A percentile compares a stretch with the other conserved stretches of the same genome.
phyloP scores from a whole-genome alignment of 2,113 vertebrate species.

The Salvelinus alpinus region DNA sequence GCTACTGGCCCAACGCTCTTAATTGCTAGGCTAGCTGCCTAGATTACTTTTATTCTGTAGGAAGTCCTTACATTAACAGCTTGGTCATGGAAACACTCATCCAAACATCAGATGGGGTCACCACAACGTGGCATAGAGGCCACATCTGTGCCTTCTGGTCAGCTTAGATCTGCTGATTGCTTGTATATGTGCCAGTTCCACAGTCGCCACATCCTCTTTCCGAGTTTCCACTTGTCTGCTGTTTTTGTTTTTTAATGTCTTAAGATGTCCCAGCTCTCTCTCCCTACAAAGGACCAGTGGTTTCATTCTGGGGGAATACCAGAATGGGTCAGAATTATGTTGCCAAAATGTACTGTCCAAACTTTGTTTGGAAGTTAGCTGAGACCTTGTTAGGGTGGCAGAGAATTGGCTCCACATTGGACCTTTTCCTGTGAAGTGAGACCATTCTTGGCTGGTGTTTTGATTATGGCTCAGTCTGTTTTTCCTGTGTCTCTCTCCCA shows the following conservation, averaged over 20 bases:
- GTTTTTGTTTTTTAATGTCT: conserved; percentile 16
- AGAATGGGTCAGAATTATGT: conserved; percentile 24
- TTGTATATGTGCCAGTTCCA: conserved; percentile 23
- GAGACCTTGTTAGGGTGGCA: conserved; percentile 49
- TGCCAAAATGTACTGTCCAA: conserved; percentile 36
- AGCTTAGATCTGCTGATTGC: conserved; percentile 11
- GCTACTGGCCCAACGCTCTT: too few relatives aligned
- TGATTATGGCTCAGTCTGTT: neutral
- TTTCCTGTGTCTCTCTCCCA: neutral
- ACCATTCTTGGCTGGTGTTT: conserved; percentile 31
- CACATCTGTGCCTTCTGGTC: neutral
- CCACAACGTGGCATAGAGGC: neutral
- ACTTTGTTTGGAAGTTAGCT: conserved; percentile 44
- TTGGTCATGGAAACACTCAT: neutral
- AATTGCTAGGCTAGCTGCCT: neutral
- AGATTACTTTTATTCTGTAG: neutral
- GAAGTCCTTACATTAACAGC: neutral
- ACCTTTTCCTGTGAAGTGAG: conserved; percentile 4
- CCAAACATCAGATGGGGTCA: too few relatives aligned
- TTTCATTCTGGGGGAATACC: conserved; percentile 67
- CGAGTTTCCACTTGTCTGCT: neutral
- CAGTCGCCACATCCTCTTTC: conserved; percentile 11
- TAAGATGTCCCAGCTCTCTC: neutral
- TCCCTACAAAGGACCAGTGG: conserved; percentile 59
- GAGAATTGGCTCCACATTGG: conserved; percentile 21